Conservation (phyloP, 2,797 vertebrate species). For the Cirrhinus molitorella region DNA sequence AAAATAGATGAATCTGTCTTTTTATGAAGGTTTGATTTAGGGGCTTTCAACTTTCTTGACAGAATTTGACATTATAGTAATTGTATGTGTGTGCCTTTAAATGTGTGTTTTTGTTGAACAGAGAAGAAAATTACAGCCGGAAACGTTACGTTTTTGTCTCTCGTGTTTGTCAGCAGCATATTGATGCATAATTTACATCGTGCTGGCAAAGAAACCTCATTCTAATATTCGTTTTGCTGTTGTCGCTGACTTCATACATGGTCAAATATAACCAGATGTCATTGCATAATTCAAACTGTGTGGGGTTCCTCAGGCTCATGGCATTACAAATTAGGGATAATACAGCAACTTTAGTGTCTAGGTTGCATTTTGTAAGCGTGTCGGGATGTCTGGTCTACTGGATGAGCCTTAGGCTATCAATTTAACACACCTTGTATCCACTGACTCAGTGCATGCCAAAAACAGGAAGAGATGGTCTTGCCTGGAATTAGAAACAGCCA, state of each 20-base stretch:
- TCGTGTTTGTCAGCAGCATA: constrained; percentile 12
- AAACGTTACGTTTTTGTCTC: not conserved
- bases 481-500: constrained; percentile 16
- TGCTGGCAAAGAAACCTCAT: not conserved
- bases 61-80: constrained; percentile 8
- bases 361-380: constrained; percentile 8
- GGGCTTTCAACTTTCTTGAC: constrained; percentile 45
- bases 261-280: constrained; percentile 8
- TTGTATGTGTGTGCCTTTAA: constrained; percentile 13
- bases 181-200: constrained; percentile 18
- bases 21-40: constrained; percentile 56
- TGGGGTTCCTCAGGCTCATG: constrained; percentile 11
- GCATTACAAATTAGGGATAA: constrained; percentile 19
- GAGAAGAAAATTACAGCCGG: not conserved
- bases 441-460: constrained; percentile 10
- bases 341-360: not conserved
- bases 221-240: not conserved
- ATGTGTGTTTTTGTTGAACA: not conserved
- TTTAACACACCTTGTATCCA: constrained; percentile 13
- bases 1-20: constrained; percentile 34
- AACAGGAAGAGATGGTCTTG: constrained; percentile 28
- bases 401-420: not conserved
- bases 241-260: not conserved
- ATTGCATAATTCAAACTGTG: constrained; percentile 18
- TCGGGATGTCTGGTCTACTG: constrained; percentile 14